Evolutionary conservation across 2,113 vertebrate species (phyloP), one percentile per base, ranked within the genome.

Genomic region (Zingel zingel): DNA sequence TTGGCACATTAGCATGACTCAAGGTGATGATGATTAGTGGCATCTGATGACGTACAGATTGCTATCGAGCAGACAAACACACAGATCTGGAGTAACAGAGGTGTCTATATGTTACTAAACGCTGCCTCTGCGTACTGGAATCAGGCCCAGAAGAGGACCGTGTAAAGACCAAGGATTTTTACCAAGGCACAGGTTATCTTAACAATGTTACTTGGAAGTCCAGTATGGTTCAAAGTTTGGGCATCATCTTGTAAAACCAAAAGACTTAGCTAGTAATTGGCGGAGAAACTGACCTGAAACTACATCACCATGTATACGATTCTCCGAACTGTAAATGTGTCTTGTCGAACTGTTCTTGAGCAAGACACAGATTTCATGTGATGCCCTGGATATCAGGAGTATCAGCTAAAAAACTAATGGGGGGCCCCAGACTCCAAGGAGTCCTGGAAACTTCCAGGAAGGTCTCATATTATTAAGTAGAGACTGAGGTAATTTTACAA

Each of bases 1-100:
- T 4, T 12, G 21, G 74, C 79, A 66, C 54, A 74, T 74, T 51
- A 57, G 61, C 48, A 75, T 83, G 83, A 90, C 81, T 91, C 76
- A 85, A 70, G 80, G 74, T 82, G 81, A 85, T 82, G 81, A 85
- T 88, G 82, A 89, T 84, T 91, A 83, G 66, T 84, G 77, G 82
- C 79, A 87, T 77, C 59, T 76, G 70, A 79, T 79, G 77, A 76
- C 25, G 48, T 64, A 66, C 33, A 56, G 70, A 58, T 8, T 70
- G 53, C 48, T 79, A 82, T 84, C 59, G 67, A 72, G 77, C 62
- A 73, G 36, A 59, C 33, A 86, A 58, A 82, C 3, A 12, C 74
- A 73, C 39, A 80, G 23, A 85, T 79, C 30, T 71, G 53, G 8
- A 67, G 51, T 58, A 64, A 68, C 43, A 72, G 62, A 78, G 47